Percentiles rank a stretch among this genome's conserved stretches.
phyloP scores from a whole-genome alignment of 2,888 invertebrate species.

The Notodonta ziczac region DNA sequence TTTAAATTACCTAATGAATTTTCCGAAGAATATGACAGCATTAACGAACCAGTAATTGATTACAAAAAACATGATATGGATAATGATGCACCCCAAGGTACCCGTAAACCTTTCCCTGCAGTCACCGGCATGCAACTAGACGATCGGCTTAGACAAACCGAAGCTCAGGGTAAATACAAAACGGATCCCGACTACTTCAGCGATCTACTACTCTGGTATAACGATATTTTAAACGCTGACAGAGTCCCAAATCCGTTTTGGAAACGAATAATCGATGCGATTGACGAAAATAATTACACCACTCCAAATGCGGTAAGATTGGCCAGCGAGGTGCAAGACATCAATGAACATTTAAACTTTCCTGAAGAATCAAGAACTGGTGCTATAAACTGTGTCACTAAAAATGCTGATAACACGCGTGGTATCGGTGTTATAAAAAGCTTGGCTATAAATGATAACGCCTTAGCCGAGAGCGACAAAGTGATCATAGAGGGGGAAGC shows the following conservation, averaged over 20 bases:
- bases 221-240: constrained; percentile 50
- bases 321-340: constrained; percentile 33
- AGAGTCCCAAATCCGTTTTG: constrained; percentile 33
- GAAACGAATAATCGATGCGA: constrained; percentile 33
- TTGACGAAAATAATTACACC: constrained; percentile 24
- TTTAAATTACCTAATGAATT: neutral
- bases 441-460: constrained; percentile 28
- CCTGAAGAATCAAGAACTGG: constrained; percentile 3
- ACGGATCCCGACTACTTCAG: constrained; percentile 49
- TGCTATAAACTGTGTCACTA: neutral
- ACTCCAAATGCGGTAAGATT: constrained; percentile 33
- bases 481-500: constrained; percentile 32
- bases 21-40: neutral
- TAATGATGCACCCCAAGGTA: neutral
- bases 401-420: neutral
- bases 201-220: constrained; percentile 56
- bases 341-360: constrained; percentile 14
- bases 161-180: constrained; percentile 7
- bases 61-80: neutral
- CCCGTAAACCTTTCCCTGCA: neutral
- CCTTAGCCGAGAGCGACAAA: constrained; percentile 25
- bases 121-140: neutral
- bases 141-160: neutral
- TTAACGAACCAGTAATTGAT: neutral
- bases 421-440: constrained; percentile 13